Conservation (phyloP, 2,113 vertebrate species). For the Xenotilapia caudafasciata region DNA sequence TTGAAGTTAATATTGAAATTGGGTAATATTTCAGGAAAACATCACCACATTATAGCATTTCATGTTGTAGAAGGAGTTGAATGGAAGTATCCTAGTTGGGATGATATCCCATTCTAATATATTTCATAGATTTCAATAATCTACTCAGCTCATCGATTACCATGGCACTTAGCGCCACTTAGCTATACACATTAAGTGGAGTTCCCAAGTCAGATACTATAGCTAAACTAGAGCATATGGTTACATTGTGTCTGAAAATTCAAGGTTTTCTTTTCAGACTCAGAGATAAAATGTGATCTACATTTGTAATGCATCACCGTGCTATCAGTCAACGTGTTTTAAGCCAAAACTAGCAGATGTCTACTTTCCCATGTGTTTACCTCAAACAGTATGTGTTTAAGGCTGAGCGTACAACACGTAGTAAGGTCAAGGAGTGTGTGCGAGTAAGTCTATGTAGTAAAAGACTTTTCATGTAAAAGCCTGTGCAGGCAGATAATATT, state of each 20-base stretch:
- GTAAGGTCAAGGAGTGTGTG: not conserved
- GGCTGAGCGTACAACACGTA: not conserved
- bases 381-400: not conserved
- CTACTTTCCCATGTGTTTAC: not conserved
- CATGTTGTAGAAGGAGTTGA: not conserved
- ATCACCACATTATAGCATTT: not conserved
- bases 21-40: slow-evolving; percentile 19
- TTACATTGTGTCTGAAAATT: slow-evolving; percentile 36
- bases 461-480: not conserved
- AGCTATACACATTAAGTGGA: not conserved
- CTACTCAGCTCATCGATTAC: not conserved
- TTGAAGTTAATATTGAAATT: not conserved
- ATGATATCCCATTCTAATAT: not conserved
- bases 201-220: not conserved
- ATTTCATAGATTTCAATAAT: not conserved
- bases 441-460: not conserved
- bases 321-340: not conserved
- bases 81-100: not conserved
- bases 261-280: not conserved
- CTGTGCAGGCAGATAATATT: not conserved
- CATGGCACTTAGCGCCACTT: not conserved
- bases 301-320: not conserved
- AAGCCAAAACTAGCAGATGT: not conserved
- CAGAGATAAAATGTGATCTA: not conserved
- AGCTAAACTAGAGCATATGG: slow-evolving; percentile 23